Base-by-base conservation (phyloP, 2,888 invertebrate genomes). In the Oligia latruncula region DNA sequence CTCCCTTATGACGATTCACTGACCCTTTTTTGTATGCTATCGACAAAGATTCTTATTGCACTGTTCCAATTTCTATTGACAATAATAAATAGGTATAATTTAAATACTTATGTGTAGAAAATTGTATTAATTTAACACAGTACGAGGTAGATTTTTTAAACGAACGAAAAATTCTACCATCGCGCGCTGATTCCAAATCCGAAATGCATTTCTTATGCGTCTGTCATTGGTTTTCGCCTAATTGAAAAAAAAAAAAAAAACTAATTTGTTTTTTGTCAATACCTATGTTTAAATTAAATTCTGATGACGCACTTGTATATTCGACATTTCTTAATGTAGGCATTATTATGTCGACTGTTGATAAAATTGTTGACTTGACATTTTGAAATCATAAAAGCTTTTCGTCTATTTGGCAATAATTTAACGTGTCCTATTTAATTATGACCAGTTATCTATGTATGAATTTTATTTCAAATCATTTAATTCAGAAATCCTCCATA, bases 381-480 rank as follows among this genome's bases (percentile, higher is more conserved):
- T 73, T 85, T 82, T 43, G 9, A n/a, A 64, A 70, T 73, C 11
- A 55, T 60, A 49, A 65, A 71, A 66, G 46, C 55, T 60, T 85
- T 77, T 71, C 29, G 86, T 65, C 40, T 11, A 70, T 35, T 81
- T 81, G 46, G 70, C 70, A 74, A 43, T 81, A 23, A 40, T 2
- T 17, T 52, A 13, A 23, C 60, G 17, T 55, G 70, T 29, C 8
- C 68, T 70, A 73, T 60, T 65, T 35, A 72, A 52, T 52, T 52
- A 13, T 68, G 40, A 52, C 2, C 4, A 20, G 20, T 58, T 60
- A 49, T 58, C 0, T 8, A 40, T 11, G 15, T 60, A 17, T 55
- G 6, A 11, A 11, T 71, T 72, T 64, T 23, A 67, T 49, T 40
- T 40, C 40, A 40, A 40, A 40, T 40, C 5, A 5, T 40, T 40